Evolutionary conservation across 2,113 vertebrate genomes (phyloP).

Genomic region (Charina bottae): DNA sequence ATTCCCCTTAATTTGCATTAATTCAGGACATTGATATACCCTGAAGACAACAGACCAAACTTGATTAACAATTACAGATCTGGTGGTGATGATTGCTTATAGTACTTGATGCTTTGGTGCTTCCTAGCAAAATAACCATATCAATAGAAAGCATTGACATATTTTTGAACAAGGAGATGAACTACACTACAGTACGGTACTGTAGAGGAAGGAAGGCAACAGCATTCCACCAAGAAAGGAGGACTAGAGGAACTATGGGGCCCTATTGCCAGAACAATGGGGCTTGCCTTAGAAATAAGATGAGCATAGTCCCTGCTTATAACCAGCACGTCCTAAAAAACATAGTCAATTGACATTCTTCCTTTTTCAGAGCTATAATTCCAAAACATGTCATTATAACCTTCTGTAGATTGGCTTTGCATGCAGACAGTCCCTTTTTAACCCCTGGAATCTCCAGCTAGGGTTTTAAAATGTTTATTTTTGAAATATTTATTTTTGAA

Average conservation of each 20-base stretch:
- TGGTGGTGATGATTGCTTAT: not conserved
- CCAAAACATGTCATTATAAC: not conserved
- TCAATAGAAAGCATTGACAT: not conserved
- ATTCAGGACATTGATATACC: not conserved
- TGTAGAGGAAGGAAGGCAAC: not conserved
- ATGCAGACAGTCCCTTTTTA: not conserved
- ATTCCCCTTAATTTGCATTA: slow-evolving; percentile 15
- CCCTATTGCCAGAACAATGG: not conserved
- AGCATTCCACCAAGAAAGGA: not conserved
- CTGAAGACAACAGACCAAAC: not conserved
- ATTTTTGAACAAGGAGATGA: not conserved
- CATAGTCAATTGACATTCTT: not conserved
- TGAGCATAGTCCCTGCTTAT: not conserved
- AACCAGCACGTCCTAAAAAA: not conserved
- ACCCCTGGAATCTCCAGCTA: too few relatives aligned
- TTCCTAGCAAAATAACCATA: not conserved
- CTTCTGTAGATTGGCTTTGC: not conserved
- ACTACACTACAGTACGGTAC: rapidly evolving
- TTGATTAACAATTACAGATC: rapidly evolving
- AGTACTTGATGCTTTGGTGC: not conserved
- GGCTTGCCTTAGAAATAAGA: not conserved
- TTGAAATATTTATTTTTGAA: not conserved
- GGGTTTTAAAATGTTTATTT: not conserved
- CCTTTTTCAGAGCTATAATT: not conserved
- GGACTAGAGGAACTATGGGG: too few relatives aligned